A percentile compares a stretch with the other conserved stretches of the same genome.
These are phyloP conservation scores for Tricholauxania praeusta DNA, from an alignment of 2,888 invertebrate species.

Conservation along the genomic window DNA sequence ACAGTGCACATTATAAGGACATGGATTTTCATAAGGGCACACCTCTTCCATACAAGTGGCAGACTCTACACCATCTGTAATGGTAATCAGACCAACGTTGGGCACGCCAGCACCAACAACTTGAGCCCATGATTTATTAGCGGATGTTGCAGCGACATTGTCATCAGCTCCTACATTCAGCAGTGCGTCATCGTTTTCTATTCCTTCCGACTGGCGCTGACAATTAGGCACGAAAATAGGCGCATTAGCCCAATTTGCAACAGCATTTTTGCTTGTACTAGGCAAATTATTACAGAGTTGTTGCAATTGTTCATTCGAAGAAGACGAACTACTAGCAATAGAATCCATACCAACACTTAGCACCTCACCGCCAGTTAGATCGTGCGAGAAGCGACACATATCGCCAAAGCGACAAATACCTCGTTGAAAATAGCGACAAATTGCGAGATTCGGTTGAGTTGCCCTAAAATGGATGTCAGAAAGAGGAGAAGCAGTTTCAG, in stretches of 20 bases:
- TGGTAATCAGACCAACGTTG: constrained; percentile 36
- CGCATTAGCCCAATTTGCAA: constrained; percentile 62
- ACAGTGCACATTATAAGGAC: constrained; percentile 70
- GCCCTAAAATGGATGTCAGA: not conserved
- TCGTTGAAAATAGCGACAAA: constrained; percentile 63
- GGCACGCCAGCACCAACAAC: constrained; percentile 56
- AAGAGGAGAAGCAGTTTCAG: constrained; percentile 9
- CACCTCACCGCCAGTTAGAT: constrained; percentile 46
- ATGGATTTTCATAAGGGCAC: constrained; percentile 60
- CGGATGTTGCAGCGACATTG: constrained; percentile 11
- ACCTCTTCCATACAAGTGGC: constrained; percentile 51
- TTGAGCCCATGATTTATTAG: constrained; percentile 61
- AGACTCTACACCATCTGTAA: not conserved
- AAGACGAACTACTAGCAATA: constrained; percentile 5
- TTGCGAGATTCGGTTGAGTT: constrained; percentile 50
- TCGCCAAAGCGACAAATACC: constrained; percentile 66
- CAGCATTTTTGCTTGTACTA: constrained; percentile 53
- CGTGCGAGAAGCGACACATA: constrained; percentile 64
- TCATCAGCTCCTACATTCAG: constrained; percentile 43
- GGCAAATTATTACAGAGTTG: constrained; percentile 42
- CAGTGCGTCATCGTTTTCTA: constrained; percentile 34
- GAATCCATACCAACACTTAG: constrained; percentile 15
- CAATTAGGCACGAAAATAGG: constrained; percentile 63
- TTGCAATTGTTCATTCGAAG: not conserved
- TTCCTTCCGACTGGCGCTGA: constrained; percentile 37